These are phyloP conservation scores for Troilus luridus DNA, from an alignment of 2,888 invertebrate species.

Conservation along the genomic window DNA sequence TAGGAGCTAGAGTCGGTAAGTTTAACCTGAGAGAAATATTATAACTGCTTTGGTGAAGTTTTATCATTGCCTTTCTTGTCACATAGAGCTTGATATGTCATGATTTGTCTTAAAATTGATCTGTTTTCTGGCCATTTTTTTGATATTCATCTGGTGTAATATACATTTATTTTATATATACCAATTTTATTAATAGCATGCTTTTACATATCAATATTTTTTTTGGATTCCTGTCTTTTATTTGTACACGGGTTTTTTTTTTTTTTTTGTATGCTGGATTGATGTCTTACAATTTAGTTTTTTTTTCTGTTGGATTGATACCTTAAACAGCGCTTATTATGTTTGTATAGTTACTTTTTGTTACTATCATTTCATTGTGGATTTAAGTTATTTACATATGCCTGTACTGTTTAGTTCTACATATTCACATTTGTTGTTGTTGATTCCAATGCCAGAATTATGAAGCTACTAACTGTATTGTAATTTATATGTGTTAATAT, in stretches of 20 bases:
- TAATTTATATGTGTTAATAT: background rate
- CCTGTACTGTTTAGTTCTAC: background rate
- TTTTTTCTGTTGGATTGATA: background rate
- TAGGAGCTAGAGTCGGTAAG: conserved; percentile 71
- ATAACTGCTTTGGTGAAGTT: conserved; percentile 60
- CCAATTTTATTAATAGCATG: conserved; percentile 33
- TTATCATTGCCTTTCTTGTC: conserved; percentile 58
- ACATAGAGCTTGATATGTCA: conserved; percentile 51
- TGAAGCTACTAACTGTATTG: background rate
- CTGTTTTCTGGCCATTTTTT: background rate
- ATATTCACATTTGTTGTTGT: background rate
- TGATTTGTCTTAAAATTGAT: background rate
- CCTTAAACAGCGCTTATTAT: background rate
- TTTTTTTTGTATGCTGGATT: background rate
- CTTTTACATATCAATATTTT: background rate
- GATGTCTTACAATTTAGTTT: background rate
- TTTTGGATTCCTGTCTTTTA: background rate
- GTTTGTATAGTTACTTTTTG: background rate
- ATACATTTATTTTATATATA: background rate
- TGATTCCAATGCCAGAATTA: background rate
- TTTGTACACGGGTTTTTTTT: background rate
- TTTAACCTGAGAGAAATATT: conserved; percentile 65
- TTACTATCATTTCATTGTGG: background rate
- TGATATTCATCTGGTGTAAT: conserved; percentile 6
- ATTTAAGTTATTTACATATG: background rate